Conservation (phyloP, 1,140 invertebrate genomes). For the Battus philenor region DNA sequence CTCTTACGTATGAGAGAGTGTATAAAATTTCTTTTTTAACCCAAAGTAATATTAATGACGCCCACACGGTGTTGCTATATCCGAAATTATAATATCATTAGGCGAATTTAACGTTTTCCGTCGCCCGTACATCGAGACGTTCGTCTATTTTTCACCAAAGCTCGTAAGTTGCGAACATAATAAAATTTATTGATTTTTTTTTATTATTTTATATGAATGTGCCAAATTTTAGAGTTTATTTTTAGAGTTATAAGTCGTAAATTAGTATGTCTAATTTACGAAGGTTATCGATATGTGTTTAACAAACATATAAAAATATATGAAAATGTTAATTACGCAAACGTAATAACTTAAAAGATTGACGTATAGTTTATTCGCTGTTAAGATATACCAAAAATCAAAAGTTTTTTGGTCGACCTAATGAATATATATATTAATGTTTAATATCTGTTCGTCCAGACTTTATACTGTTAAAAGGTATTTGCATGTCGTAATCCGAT, state of each 20-base stretch:
- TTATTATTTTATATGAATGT: conserved; percentile 36
- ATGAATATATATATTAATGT: no score
- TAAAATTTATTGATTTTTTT: conserved; percentile 41
- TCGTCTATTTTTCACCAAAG: conserved; percentile 32
- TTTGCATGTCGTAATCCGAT: no score
- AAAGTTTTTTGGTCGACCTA: no score
- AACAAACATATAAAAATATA: no score
- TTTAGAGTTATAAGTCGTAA: conserved; percentile 10
- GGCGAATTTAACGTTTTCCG: conserved; percentile 9
- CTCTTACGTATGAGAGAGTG: neutral
- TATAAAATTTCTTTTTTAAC: neutral
- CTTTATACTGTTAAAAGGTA: no score
- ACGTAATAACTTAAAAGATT: no score
- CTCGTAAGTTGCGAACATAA: conserved; percentile 33
- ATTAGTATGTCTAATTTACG: no score
- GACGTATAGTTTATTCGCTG: no score
- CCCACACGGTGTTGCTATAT: conserved; percentile 4
- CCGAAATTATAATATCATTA: conserved; percentile 9
- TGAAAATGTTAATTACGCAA: no score
- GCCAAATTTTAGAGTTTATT: conserved; percentile 40
- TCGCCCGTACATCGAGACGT: conserved; percentile 11
- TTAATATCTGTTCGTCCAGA: no score
- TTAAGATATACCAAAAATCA: no score
- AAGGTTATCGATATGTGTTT: no score
- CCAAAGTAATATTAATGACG: conserved; percentile 5